These are phyloP conservation scores for Tethya wilhelma DNA, from an alignment of 37 sponge, comb jelly and placozoan species.

Conservation along the genomic window DNA sequence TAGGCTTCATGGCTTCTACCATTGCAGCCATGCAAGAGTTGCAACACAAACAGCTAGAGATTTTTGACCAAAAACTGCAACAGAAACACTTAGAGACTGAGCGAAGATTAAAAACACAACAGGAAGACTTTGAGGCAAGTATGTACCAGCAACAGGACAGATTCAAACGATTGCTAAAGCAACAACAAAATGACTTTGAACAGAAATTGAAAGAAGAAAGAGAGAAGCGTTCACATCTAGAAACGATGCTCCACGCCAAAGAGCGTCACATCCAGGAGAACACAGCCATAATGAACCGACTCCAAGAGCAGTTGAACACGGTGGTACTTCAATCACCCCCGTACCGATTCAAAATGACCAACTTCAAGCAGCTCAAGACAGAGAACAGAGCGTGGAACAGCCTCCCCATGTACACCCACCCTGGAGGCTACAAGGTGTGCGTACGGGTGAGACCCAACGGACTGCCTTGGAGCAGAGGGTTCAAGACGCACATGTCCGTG, in stretches of 20 bases:
- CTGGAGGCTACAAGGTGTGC: slow-evolving; percentile 6
- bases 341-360: not conserved
- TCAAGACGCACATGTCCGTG: slow-evolving; percentile 8
- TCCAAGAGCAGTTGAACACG: not conserved
- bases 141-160: no score
- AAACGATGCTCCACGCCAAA: not conserved
- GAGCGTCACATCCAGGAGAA: not conserved
- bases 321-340: not conserved
- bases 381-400: not conserved
- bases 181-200: no score
- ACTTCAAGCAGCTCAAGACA: not conserved
- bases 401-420: no score
- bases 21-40: no score
- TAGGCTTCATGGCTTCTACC: no score
- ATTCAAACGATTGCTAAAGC: no score
- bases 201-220: not conserved
- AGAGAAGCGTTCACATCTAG: not conserved
- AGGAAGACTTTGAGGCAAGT: no score
- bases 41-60: no score
- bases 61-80: no score
- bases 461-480: not conserved
- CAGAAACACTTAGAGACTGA: no score
- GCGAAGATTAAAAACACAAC: no score
- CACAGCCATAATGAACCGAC: not conserved
- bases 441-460: not conserved